Base-by-base conservation (phyloP, 2,113 vertebrate species). In the Ochotona curzoniae region DNA sequence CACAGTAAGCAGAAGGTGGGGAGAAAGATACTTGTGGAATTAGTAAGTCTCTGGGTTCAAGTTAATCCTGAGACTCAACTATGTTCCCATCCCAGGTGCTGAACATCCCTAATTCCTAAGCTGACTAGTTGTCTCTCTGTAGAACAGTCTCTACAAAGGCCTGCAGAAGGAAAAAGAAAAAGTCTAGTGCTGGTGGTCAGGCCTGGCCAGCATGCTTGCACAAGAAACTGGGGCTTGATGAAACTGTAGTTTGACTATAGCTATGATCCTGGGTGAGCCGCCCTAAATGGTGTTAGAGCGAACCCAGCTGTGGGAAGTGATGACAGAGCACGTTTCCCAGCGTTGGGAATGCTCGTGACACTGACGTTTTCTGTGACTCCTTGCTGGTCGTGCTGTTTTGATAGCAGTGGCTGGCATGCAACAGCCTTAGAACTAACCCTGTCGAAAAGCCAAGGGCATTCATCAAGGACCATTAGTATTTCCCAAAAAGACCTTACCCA, bases 381-480 rank as follows among this genome's bases (percentile, higher is more conserved):
- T 18, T 8, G 9, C 28, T 71, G 84, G 64, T 30, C 13, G 38
- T 28, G 23, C 30, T 12, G 38, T 10, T 32, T 92, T 83, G 38
- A 66, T 6, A 74, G 61, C 60, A 28, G 28, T 69, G 70, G 90
- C 61, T 20, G 61, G n/a, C 8, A 7, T 44, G 54, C 54, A 83
- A 64, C 57, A 66, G 63, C 44, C 35, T 44, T n/a, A 21, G 32
- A 26, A 51, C 47, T 47, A 32, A 63, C 21, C 73, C 35, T 66
- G 81, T 79, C 38, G 85, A 78, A 75, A 73, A 86, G 35, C 76
- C 80, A 66, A 54, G 23, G 91, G 30, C 44, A 66, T 76, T 74
- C n/a, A 64, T 2, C 35, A 30, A 73, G 28, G 44, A 32, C 61
- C 75, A 47, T 35, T 57, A 49, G 91, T 28, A 70, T 38, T 80